Evolutionary conservation across 2,113 vertebrate genomes (phyloP).

Genomic region (Grammomys surdaster): DNA sequence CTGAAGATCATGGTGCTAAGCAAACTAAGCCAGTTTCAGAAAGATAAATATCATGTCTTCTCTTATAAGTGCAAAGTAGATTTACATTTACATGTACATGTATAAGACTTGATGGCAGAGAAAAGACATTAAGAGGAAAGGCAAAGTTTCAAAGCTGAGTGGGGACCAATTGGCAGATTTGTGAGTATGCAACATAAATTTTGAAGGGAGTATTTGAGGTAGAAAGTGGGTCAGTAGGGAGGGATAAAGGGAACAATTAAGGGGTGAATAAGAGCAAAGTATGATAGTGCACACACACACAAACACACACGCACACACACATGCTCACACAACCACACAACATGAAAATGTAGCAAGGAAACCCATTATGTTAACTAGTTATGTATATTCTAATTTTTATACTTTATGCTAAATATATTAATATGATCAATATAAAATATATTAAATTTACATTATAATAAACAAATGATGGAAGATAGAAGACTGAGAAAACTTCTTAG

Average conservation of each 20-base stretch:
- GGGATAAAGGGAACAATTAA: too few species aligned
- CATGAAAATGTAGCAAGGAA: neutral
- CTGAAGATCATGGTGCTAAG: too few species aligned
- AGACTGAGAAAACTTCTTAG: neutral
- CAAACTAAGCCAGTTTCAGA: neutral
- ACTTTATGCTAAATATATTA: too few species aligned
- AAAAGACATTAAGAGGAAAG: neutral
- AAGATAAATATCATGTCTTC: neutral
- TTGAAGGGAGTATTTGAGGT: neutral
- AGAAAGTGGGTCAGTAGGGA: neutral
- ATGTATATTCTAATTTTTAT: neutral
- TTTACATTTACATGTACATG: too few species aligned
- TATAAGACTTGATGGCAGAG: neutral
- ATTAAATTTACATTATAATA: neutral
- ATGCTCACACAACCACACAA: neutral
- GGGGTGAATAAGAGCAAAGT: neutral
- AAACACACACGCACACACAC: neutral
- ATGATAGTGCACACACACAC: neutral
- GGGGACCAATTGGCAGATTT: neutral
- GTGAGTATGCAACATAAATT: neutral
- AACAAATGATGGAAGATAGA: neutral
- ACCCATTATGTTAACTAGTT: neutral
- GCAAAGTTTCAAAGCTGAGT: neutral
- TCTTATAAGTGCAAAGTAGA: too few species aligned
- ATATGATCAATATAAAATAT: too few species aligned